Evolutionary conservation across 2,113 vertebrate genomes (phyloP).

Genomic region (Ammodytes dubius): DNA sequence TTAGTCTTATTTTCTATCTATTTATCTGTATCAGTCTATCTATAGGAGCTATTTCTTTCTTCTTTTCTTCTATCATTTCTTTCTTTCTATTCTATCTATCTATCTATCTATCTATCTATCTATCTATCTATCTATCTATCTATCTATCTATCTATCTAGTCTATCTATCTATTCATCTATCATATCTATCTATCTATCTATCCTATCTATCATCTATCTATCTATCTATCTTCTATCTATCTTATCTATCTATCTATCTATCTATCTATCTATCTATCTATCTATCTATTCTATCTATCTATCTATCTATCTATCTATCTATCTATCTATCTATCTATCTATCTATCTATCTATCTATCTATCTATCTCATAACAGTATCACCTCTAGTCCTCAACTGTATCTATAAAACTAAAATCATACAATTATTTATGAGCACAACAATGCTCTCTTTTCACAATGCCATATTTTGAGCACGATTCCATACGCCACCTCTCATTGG

Average conservation of each 20-base stretch:
- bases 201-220: slow-evolving; percentile 57
- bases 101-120: slow-evolving; percentile 55
- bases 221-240: slow-evolving; percentile 53
- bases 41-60: no score
- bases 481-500: background rate
- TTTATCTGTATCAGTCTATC: slow-evolving; percentile 41
- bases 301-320: slow-evolving; percentile 57
- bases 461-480: background rate
- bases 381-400: background rate
- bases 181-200: background rate
- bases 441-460: fast-evolving
- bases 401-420: background rate
- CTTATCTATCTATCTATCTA: slow-evolving; percentile 44
- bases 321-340: slow-evolving; percentile 51
- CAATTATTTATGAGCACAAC: background rate
- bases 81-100: slow-evolving; percentile 49
- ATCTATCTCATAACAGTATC: slow-evolving; percentile 12
- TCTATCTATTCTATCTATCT: slow-evolving; percentile 44
- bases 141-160: slow-evolving; percentile 37
- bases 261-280: slow-evolving; percentile 50
- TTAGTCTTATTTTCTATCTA: slow-evolving; percentile 40
- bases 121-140: slow-evolving; percentile 52
- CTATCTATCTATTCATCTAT: slow-evolving; percentile 15
- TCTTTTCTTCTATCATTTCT: no score
- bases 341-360: slow-evolving; percentile 47